These are phyloP conservation scores for Miichthys miiuy DNA, from an alignment of 2,797 vertebrate species.

Conservation along the genomic window DNA sequence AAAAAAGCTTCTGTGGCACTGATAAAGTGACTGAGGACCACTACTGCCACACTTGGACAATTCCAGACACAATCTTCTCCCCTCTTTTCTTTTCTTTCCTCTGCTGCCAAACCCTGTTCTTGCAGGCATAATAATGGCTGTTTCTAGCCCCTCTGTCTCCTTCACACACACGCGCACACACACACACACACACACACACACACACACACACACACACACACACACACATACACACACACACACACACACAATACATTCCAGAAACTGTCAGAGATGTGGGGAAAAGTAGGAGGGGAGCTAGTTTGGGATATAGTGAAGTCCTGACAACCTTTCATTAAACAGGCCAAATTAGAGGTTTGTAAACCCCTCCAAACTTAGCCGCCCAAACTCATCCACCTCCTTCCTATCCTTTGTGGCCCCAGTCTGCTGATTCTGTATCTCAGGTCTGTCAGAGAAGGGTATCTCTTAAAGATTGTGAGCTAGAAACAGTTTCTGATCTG, in stretches of 20 bases:
- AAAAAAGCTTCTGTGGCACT: slow-evolving; percentile 82
- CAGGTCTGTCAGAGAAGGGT: slow-evolving; percentile 48
- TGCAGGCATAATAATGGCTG: slow-evolving; percentile 80
- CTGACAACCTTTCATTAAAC: slow-evolving; percentile 84
- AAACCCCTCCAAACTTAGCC: slow-evolving; percentile 44
- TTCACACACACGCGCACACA: neutral
- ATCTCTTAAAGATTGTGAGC: slow-evolving; percentile 60
- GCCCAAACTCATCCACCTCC: slow-evolving; percentile 51
- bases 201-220: neutral
- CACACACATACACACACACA: slow-evolving; percentile 2
- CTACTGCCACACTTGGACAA: slow-evolving; percentile 81
- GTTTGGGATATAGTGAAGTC: slow-evolving; percentile 69
- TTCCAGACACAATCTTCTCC: slow-evolving; percentile 83
- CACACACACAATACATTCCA: slow-evolving; percentile 36
- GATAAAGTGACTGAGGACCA: slow-evolving; percentile 86
- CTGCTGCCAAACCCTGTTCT: slow-evolving; percentile 75
- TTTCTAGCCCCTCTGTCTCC: slow-evolving; percentile 59
- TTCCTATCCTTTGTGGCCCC: slow-evolving; percentile 52
- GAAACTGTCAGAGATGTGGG: slow-evolving; percentile 43
- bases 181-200: neutral
- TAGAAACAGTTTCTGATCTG: slow-evolving; percentile 70
- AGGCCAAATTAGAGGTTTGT: slow-evolving; percentile 81
- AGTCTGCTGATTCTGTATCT: slow-evolving; percentile 53
- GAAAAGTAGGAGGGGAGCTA: slow-evolving; percentile 69
- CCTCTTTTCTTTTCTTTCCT: slow-evolving; percentile 77